Evolutionary conservation across 2,888 invertebrate genomes (phyloP).

Genomic region (Gnatocerus cornutus): DNA sequence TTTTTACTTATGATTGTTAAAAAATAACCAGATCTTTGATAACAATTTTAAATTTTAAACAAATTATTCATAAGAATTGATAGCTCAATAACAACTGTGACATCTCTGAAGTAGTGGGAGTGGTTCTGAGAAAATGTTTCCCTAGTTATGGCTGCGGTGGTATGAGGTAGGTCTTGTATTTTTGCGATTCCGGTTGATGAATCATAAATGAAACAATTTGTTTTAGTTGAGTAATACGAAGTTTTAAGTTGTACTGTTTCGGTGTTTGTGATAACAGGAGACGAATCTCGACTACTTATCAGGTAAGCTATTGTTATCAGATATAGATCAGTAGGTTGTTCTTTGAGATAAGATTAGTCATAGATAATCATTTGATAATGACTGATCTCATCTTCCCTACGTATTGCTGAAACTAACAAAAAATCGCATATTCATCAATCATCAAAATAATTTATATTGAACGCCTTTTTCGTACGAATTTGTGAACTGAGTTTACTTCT

Average conservation of each 20-base stretch:
- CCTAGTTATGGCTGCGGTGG: slow-evolving; percentile 24
- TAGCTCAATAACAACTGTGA: slow-evolving; percentile 25
- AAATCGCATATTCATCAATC: not conserved
- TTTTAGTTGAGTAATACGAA: slow-evolving; percentile 21
- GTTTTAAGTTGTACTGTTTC: slow-evolving; percentile 7
- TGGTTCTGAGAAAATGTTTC: slow-evolving; percentile 25
- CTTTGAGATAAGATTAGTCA: too few species aligned
- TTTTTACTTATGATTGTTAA: slow-evolving; percentile 10
- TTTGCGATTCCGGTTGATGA: slow-evolving; percentile 15
- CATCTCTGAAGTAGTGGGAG: slow-evolving; percentile 24
- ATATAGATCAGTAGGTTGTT: too few species aligned
- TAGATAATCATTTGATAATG: too few species aligned
- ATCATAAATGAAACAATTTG: slow-evolving; percentile 16
- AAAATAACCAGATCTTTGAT: slow-evolving; percentile 8
- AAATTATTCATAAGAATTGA: slow-evolving; percentile 9
- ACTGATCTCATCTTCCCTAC: not conserved
- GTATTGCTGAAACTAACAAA: not conserved
- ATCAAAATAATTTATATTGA: too few species aligned
- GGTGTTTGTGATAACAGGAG: slow-evolving; percentile 23
- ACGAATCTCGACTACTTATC: slow-evolving; percentile 9
- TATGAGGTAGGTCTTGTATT: slow-evolving; percentile 18
- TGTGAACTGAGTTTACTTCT: too few species aligned
- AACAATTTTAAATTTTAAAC: not conserved
- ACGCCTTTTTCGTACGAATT: too few species aligned
- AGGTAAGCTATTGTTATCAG: slow-evolving; percentile 12